These are phyloP conservation scores for Sipha maydis DNA, from an alignment of 2,888 invertebrate genomes.

Conservation along the genomic window DNA sequence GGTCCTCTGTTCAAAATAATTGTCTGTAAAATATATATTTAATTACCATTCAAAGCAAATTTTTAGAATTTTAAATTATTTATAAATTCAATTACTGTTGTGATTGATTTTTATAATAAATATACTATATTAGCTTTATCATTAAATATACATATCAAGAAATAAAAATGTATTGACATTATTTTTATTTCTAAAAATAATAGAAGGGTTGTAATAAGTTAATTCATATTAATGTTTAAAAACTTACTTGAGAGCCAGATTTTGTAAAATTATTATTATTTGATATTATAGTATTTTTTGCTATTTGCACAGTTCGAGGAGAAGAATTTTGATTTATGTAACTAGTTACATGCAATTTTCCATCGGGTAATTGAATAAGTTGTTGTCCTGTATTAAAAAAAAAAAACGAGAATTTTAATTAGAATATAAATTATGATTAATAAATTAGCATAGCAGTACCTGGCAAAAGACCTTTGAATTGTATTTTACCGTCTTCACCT, in stretches of 20 bases:
- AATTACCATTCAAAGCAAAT: neutral
- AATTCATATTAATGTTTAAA: neutral
- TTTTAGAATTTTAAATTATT: neutral
- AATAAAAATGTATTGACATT: neutral
- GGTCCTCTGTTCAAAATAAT: constrained; percentile 50
- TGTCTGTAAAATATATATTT: constrained; percentile 20
- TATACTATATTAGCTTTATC: neutral
- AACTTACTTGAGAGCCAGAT: constrained; percentile 46
- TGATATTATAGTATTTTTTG: constrained; percentile 36
- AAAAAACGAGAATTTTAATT: neutral
- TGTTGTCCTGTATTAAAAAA: constrained; percentile 74
- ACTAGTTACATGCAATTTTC: constrained; percentile 82
- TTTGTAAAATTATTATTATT: constrained; percentile 51
- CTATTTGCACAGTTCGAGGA: constrained; percentile 39
- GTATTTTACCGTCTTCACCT: constrained; percentile 89
- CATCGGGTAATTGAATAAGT: constrained; percentile 91
- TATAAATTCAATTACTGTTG: no score
- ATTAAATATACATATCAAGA: neutral
- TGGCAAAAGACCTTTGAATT: constrained; percentile 89
- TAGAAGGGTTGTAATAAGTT: neutral
- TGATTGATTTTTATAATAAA: no score
- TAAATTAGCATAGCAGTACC: constrained; percentile 69
- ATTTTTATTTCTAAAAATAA: neutral
- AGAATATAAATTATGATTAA: neutral
- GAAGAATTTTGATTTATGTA: constrained; percentile 41